Base-by-base conservation (phyloP, 2,888 invertebrate species). In the Slavum lentiscoides region DNA sequence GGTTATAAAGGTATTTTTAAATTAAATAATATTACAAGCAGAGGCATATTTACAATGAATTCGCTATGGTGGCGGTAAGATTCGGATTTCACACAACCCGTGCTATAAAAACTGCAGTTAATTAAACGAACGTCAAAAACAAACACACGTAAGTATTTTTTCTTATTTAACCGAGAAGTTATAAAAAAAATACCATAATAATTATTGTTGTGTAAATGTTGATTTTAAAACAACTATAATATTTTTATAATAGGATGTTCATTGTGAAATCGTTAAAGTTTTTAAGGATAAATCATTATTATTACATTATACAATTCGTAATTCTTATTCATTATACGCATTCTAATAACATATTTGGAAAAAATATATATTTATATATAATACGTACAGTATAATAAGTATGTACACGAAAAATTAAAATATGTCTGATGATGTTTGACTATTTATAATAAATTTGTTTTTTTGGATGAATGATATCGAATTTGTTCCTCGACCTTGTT, bases 61-160 rank as follows among this genome's bases (percentile, higher is more conserved):
- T 77, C 69, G 69, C 21, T 39, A 55, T 39, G 69, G 76, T 39
- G 62, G 15, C 64, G 61, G 69, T 21, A 21, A 77, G 77, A 67
- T 77, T 77, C 77, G 37, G 39, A 70, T 77, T 77, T 77, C 77
- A 77, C 53, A 70, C 21, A 77, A 69, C 62, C n/a, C 15, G 76
- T 68, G 61, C 49, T 69, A 76, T 76, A 76, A 76, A 75, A 69
- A 61, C 68, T 61, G 59, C 21, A 68, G 75, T 76, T 68, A 68
- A 76, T 76, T 30, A 68, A 23, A 68, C 43, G 68, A 59, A 30
- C 30, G 13, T 49, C 3, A 49, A 15, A 49, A 13, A 67, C 1
- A 69, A 6, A 66, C 21, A 21, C 39, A 13, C 43, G 39, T 7
- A 19, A 43, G 43, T 43, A 30, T 64, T 21, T 30, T 23, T 43